Evolutionary conservation across 2,888 invertebrate genomes (phyloP), one percentile per base, ranked within the genome.

Genomic region (Melanostoma mellinum): DNA sequence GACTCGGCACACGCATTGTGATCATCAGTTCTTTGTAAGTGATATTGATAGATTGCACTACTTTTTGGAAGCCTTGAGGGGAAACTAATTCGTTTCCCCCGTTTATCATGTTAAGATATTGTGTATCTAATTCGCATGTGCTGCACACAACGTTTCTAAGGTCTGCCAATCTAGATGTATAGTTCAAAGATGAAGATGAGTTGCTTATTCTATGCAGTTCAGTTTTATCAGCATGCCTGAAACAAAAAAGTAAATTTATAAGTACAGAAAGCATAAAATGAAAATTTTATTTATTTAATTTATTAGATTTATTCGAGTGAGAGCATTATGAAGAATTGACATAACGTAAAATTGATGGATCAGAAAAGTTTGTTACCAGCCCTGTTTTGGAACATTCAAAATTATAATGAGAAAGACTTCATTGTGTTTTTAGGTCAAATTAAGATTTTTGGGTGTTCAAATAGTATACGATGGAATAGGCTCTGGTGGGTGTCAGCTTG

Each of bases 21-120:
- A 36, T 75, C 55, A 75, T 84, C 79, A 82, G 78, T 78, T 82
- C 67, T 74, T 67, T 65, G 36, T 69, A 48, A 60, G 73, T 84
- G 84, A 56, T 61, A 71, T 79, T 76, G 69, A 79, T 74, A 78
- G 84, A 84, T 84, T 84, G 84, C 84, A 84, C 84, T 79, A 79
- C 60, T 71, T 79, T 50, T 79, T 84, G 84, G 84, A 84, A 84
- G 84, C 84, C 84, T 79, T 82, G 38, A 69, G 32, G 10, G 55
- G 60, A 55, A 33, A 2, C 30, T 52, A 6, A 50, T n/a, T 56
- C 8, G 10, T 1, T 35, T n/a, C n/a, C n/a, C 33, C 33, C 50
- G 35, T 71, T 65, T 48, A 60, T 67, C 46, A 38, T 55, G 3
- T 40, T 63, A 55, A 60, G 30, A 61, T 55, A 42, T 42, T 58